phyloP scores from a whole-genome alignment of 2,113 vertebrate genomes.

The Heteronetta atricapilla region DNA sequence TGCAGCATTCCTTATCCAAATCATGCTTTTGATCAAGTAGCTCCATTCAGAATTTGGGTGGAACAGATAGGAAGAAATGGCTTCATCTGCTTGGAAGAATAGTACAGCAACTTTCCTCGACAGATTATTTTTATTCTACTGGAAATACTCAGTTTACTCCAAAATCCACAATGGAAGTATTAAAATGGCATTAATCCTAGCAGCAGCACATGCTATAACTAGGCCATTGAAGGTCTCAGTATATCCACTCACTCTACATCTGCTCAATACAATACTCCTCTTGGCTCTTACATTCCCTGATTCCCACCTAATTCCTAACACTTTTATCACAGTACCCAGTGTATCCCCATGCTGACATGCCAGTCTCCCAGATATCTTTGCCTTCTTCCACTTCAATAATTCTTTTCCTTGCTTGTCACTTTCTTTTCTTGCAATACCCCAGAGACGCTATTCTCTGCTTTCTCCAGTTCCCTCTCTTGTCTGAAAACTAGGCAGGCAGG shows the following conservation, averaged over 20 bases:
- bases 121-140: neutral
- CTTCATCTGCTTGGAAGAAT: neutral
- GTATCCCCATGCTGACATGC: neutral
- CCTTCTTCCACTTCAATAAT: neutral
- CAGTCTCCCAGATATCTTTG: neutral
- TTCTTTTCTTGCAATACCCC: neutral
- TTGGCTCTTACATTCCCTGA: neutral
- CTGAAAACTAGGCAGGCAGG: neutral
- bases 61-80: neutral
- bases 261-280: neutral
- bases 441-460: neutral
- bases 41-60: neutral
- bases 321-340: fast-evolving
- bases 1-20: neutral
- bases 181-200: neutral
- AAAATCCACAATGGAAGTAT: neutral
- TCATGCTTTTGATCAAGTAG: neutral
- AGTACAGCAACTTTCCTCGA: neutral
- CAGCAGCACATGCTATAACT: neutral
- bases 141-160: neutral
- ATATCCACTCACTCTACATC: neutral
- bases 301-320: neutral
- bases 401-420: neutral
- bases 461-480: neutral
- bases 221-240: neutral